These are phyloP conservation scores for Torymus texanus DNA, from an alignment of 2,888 invertebrate species.

Conservation along the genomic window DNA sequence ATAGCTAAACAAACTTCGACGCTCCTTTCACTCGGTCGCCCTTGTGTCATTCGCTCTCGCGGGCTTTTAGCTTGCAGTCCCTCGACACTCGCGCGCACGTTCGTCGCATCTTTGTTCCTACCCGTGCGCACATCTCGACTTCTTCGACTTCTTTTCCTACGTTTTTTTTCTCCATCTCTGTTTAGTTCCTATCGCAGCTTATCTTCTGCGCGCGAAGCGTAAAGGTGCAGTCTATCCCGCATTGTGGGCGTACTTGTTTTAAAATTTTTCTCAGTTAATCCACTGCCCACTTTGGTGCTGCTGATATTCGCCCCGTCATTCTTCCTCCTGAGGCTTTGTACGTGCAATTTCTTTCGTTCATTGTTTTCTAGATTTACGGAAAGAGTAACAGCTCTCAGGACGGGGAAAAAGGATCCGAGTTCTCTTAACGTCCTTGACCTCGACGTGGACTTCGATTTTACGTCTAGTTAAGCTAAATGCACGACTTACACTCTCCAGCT, in stretches of 20 bases:
- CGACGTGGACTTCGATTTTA: slow-evolving; percentile 10
- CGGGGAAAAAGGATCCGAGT: slow-evolving; percentile 1
- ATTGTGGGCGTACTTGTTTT: neutral
- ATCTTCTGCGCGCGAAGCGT: too few relatives aligned
- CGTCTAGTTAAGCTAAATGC: neutral
- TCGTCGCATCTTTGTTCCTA: too few relatives aligned
- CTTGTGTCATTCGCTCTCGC: neutral
- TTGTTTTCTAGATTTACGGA: slow-evolving; percentile 1
- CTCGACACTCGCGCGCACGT: too few relatives aligned
- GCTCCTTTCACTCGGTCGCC: slow-evolving; percentile 8
- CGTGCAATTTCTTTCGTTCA: slow-evolving; percentile 5
- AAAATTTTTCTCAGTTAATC: slow-evolving; percentile 8
- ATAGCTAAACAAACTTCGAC: slow-evolving; percentile 1
- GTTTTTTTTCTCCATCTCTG: neutral
- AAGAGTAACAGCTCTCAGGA: too few relatives aligned
- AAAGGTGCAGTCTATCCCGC: too few relatives aligned
- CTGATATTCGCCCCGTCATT: neutral
- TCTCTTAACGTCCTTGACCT: slow-evolving; percentile 24
- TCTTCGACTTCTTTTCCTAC: neutral
- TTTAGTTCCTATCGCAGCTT: neutral
- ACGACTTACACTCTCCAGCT: too few relatives aligned
- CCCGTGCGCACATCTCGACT: neutral
- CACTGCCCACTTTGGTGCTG: neutral
- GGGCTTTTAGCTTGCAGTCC: neutral
- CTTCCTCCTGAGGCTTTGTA: neutral